Evolutionary conservation across 2,113 vertebrate genomes (phyloP).

Genomic region (Peromyscus polionotus): DNA sequence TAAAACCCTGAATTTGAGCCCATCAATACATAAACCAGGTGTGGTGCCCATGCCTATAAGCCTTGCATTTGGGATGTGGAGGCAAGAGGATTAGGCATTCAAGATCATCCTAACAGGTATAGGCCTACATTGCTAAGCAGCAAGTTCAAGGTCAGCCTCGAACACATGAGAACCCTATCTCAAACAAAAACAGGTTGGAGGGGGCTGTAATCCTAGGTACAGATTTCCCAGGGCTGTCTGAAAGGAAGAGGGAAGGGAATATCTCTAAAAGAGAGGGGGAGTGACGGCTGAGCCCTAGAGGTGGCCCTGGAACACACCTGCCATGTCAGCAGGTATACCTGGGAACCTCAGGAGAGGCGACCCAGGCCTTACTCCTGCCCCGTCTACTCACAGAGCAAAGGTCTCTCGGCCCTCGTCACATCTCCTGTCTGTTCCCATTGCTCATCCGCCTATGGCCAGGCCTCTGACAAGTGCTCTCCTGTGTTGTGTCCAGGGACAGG

Average conservation of each 20-base stretch:
- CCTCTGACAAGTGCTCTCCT: conserved; percentile 38
- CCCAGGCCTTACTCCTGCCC: background rate
- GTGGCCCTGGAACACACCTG: background rate
- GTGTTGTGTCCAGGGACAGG: conserved; percentile 92
- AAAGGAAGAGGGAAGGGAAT: background rate
- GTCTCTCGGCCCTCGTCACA: background rate
- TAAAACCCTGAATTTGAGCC: background rate
- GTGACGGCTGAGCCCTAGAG: background rate
- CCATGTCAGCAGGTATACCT: background rate
- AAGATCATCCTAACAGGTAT: background rate
- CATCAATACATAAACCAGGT: background rate
- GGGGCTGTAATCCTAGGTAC: background rate
- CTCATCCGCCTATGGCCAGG: background rate
- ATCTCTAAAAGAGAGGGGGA: background rate
- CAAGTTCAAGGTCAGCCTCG: background rate
- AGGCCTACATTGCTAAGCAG: background rate
- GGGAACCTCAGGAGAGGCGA: background rate
- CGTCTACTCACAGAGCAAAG: background rate
- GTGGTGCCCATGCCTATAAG: background rate
- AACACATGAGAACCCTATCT: background rate
- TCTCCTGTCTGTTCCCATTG: fast-evolving
- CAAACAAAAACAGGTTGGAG: background rate
- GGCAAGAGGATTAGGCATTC: background rate
- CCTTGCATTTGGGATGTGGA: background rate
- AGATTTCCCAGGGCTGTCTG: fast-evolving